Base-by-base conservation (phyloP, 2,888 invertebrate genomes). In the Celastrina argiolus region DNA sequence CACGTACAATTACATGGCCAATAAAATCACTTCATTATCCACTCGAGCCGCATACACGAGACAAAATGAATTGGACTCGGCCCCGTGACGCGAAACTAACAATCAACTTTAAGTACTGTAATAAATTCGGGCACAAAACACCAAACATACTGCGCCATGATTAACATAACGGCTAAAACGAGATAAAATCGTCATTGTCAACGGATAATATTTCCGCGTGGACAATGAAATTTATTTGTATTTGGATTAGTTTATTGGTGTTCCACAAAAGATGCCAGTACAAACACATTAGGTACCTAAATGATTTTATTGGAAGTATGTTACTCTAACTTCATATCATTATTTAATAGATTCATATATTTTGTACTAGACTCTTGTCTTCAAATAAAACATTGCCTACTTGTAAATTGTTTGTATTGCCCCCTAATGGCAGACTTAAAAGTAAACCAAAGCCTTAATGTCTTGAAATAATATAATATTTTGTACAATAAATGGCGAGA, bases 101-200 rank as follows among this genome's bases (percentile, higher is more conserved):
- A 71, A 72, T 72, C 71, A 72, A 70, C 71, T 72, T 72, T 72
- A 74, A 74, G 73, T 73, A 72, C 74, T 69, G 71, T 70, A 72
- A 74, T 74, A 74, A 73, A 73, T 72, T 72, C 70, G 67, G 68
- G 45, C 69, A 72, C 74, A 74, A 74, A 74, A 74, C 73, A 72
- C 71, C 65, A 69, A 73, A 73, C 73, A 73, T 69, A 72, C 70
- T 70, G 68, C 69, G 61, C 69, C 71, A 73, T 74, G 73, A 73
- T 74, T 74, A 74, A 73, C 74, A 73, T 71, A 73, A 74, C 72
- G 70, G 67, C 68, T 66, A 67, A 69, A 70, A 69, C 68, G 71
- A 71, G 70, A 71, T 72, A 69, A 70, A 71, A 70, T 71, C 68
- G 66, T 68, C 68, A 71, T 67, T 69, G 65, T 66, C 69, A 66